phyloP scores from a whole-genome alignment of 2,888 invertebrate species.

The Philaethria dido region DNA sequence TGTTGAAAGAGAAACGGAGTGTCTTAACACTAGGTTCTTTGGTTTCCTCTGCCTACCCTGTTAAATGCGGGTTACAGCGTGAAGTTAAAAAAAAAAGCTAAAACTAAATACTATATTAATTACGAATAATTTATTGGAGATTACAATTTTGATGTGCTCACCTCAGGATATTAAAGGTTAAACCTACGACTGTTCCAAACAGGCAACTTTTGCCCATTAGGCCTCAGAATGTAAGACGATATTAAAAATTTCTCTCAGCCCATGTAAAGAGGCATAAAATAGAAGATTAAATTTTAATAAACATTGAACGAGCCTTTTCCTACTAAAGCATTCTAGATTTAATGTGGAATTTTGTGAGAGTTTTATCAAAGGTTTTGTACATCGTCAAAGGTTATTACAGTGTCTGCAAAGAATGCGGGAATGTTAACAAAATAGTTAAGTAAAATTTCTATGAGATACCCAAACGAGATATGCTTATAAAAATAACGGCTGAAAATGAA shows the following conservation, averaged over 20 bases:
- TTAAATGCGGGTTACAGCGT: too few relatives aligned
- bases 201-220: not conserved
- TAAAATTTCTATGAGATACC: not conserved
- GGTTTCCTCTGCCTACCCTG: too few relatives aligned
- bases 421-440: conserved; percentile 24
- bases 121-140: too few relatives aligned
- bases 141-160: not conserved
- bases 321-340: conserved; percentile 30
- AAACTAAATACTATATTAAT: too few relatives aligned
- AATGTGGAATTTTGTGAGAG: conserved; percentile 33
- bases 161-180: not conserved
- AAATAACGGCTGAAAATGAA: not conserved
- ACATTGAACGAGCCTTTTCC: conserved; percentile 24
- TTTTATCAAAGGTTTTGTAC: conserved; percentile 34
- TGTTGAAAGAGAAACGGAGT: too few relatives aligned
- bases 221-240: not conserved
- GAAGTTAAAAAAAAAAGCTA: too few relatives aligned
- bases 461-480: not conserved
- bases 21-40: too few relatives aligned
- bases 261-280: conserved; percentile 4
- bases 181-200: not conserved
- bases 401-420: conserved; percentile 12
- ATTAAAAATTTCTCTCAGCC: not conserved
- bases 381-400: conserved; percentile 30
- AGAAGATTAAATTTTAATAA: conserved; percentile 33